Percentiles rank a stretch among this genome's conserved stretches.
Evolutionary conservation across 2,113 vertebrate genomes (phyloP).

Genomic region (Oreochromis aureus): DNA sequence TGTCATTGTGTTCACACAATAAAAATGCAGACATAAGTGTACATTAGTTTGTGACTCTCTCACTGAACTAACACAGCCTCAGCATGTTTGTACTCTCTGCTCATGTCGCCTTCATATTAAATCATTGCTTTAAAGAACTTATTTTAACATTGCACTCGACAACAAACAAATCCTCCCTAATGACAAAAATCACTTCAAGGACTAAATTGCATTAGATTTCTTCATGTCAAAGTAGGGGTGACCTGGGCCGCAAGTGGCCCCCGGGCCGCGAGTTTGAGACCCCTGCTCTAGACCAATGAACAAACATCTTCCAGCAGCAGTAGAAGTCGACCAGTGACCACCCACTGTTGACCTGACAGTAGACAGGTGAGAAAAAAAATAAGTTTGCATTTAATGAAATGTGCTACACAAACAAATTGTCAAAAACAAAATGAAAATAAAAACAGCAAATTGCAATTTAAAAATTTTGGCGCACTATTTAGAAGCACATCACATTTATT

Average conservation of each 20-base stretch:
- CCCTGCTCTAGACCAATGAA: not conserved
- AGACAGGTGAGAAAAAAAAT: accelerated
- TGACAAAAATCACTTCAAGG: not conserved
- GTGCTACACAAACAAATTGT: not conserved
- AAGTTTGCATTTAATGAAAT: not conserved
- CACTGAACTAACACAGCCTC: too few relatives aligned
- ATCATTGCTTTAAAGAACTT: not conserved
- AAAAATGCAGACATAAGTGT: not conserved
- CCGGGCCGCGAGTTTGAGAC: not conserved
- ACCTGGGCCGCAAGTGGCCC: not conserved
- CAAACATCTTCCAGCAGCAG: not conserved
- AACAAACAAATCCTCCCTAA: not conserved
- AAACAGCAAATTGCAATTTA: not conserved
- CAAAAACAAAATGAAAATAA: not conserved
- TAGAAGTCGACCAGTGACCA: not conserved
- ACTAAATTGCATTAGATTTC: not conserved
- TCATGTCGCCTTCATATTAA: not conserved
- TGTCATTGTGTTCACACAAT: not conserved
- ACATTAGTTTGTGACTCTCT: not conserved
- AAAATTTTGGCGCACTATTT: not conserved
- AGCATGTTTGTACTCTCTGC: not conserved
- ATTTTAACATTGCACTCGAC: not conserved
- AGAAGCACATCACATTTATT: not conserved
- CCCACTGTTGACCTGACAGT: not conserved
- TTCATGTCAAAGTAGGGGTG: not conserved